Base-by-base conservation (phyloP, 2,888 invertebrate genomes). In the Melolontha melolontha region DNA sequence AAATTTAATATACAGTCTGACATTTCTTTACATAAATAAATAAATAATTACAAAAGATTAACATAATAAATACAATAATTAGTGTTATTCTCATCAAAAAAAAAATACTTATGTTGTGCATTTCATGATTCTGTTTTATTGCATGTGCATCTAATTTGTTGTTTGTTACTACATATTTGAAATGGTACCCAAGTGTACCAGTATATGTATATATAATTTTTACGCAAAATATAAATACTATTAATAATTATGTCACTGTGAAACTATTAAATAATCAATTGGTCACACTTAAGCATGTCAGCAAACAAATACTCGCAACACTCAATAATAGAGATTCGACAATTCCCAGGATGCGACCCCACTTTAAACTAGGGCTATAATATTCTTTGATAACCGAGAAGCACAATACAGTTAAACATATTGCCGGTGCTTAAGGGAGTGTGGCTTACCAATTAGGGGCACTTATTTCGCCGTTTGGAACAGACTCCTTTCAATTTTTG, bases 371-470 rank as follows among this genome's bases (percentile, higher is more conserved):
- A 78, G 80, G 79, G 78, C 78, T 78, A 79, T 80, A 79, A 79
- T 79, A 79, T 79, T 79, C 79, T 79, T 75, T 75, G 76, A 75
- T 80, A 79, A 80, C 79, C 79, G 74, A 76, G 74, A 11, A 74
- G 71, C 71, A 76, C 75, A 76, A 77, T 75, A 70, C 71, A 49
- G 68, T 68, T 73, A 77, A 78, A 76, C 80, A 79, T 80, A 79
- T 80, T 81, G 80, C 75, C 74, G 70, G 73, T 74, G 71, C 72
- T 76, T 80, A 79, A 66, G 72, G 78, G 76, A 80, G 81, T 79
- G 82, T 82, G 82, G 81, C 82, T 76, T 82, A 78, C 76, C 77
- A 82, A 82, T 82, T 81, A 82, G 77, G 80, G 78, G 75, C 74
- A 75, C 76, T 77, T 79, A 76, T 57, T 44, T 64, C 41, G 44